phyloP scores from a whole-genome alignment of 2,888 invertebrate species.

The Drosophila anomalata region DNA sequence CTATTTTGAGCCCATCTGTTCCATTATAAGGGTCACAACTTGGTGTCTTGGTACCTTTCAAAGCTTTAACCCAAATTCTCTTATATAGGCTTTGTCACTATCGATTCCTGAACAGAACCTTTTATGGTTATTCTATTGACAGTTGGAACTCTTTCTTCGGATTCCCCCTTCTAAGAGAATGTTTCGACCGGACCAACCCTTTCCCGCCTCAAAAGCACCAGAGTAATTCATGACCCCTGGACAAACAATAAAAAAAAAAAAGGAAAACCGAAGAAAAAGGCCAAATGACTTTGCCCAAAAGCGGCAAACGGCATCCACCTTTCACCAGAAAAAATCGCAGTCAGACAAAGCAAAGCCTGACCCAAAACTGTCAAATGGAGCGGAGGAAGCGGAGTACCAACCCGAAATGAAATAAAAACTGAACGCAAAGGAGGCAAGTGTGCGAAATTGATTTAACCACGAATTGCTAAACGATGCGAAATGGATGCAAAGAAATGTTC shows the following conservation, averaged over 20 bases:
- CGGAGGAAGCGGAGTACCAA: conserved; percentile 26
- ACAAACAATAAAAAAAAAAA: conserved; percentile 43
- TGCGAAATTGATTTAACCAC: conserved; percentile 75
- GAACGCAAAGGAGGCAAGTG: conserved; percentile 45
- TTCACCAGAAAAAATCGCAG: conserved; percentile 35
- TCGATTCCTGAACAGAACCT: not conserved
- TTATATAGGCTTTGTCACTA: not conserved
- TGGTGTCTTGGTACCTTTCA: not conserved
- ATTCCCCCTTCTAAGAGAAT: conserved; percentile 3
- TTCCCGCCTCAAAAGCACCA: not conserved
- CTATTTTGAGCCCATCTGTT: not conserved
- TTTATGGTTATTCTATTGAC: not conserved
- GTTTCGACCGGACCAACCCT: conserved; percentile 10
- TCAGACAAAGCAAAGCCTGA: conserved; percentile 43
- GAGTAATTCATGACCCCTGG: conserved; percentile 50
- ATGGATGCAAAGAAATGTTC: conserved; percentile 53
- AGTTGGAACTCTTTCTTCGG: conserved; percentile 2
- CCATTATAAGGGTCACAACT: not conserved
- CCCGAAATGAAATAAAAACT: not conserved
- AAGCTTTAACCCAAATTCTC: not conserved
- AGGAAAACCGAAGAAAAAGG: conserved; percentile 34
- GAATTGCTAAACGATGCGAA: conserved; percentile 70
- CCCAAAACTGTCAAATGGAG: conserved; percentile 67
- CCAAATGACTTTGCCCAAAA: conserved; percentile 46
- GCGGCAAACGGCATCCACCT: conserved; percentile 45